These are phyloP conservation scores for Caenorhabditis remanei DNA, from an alignment of 1,140 invertebrate species.

Conservation along the genomic window DNA sequence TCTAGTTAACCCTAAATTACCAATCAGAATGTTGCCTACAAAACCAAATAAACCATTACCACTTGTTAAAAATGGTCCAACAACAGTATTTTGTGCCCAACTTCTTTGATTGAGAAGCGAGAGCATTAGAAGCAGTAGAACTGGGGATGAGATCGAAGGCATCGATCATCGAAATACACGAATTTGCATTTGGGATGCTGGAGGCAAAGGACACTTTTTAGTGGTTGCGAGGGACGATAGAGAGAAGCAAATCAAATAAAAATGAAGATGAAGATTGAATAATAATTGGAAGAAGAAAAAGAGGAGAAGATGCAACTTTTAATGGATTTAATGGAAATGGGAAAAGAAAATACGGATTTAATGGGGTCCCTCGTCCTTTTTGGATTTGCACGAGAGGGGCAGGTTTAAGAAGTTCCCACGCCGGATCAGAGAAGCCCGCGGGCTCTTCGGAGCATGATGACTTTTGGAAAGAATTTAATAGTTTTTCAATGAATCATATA, in stretches of 20 bases:
- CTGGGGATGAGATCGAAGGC: constrained; percentile 34
- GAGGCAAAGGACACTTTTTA: background rate
- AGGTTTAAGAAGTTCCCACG: constrained; percentile 40
- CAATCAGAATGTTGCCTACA: too few species aligned
- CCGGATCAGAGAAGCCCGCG: constrained; percentile 9
- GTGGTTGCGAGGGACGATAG: constrained; percentile 31
- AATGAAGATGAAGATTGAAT: constrained; percentile 32
- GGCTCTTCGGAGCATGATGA: background rate
- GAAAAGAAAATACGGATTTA: constrained; percentile 33
- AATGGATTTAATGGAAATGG: constrained; percentile 3
- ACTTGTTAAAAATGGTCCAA: constrained; percentile 44
- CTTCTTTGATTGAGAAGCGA: constrained; percentile 26
- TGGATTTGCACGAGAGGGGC: background rate
- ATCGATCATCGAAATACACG: constrained; percentile 54
- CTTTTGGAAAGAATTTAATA: constrained; percentile 37
- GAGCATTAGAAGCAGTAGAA: constrained; percentile 43
- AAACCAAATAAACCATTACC: background rate
- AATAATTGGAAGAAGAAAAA: constrained; percentile 27
- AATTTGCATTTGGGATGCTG: constrained; percentile 48
- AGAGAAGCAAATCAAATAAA: background rate
- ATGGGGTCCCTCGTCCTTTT: background rate
- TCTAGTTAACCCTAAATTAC: too few species aligned
- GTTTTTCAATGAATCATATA: constrained; percentile 49
- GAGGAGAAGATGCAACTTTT: constrained; percentile 4
- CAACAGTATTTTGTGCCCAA: constrained; percentile 32